Conservation (phyloP, 2,888 invertebrate species). For the Ophion slaviceki region DNA sequence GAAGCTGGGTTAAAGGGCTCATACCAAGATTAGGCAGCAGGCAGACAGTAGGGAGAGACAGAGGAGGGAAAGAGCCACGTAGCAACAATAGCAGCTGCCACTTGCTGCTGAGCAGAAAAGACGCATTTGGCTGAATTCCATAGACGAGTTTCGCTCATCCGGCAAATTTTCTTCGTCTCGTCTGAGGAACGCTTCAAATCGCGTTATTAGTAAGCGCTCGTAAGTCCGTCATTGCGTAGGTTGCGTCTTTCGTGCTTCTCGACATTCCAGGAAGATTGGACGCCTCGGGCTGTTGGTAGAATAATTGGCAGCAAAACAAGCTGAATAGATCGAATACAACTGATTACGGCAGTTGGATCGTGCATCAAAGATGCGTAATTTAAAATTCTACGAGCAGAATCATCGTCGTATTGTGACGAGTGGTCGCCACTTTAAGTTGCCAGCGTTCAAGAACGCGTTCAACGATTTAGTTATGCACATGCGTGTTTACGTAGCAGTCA, state of each 20-base stretch:
- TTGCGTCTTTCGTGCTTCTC: neutral
- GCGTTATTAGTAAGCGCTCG: conserved; percentile 32
- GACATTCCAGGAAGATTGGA: neutral
- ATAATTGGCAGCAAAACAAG: too few relatives aligned
- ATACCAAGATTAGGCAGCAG: conserved; percentile 65
- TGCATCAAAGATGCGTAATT: too few relatives aligned
- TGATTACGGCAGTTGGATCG: too few relatives aligned
- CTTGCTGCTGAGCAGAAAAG: conserved; percentile 29
- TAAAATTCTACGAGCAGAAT: neutral
- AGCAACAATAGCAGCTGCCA: conserved; percentile 36
- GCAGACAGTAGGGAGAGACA: conserved; percentile 30
- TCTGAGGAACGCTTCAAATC: conserved; percentile 24
- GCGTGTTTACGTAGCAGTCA: neutral
- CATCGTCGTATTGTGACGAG: neutral
- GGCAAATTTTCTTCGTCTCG: conserved; percentile 50
- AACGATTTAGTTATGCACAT: conserved; percentile 27
- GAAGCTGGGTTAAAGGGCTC: conserved; percentile 68
- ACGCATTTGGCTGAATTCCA: conserved; percentile 45
- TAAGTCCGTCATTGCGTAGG: neutral
- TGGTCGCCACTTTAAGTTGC: neutral
- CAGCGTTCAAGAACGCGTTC: neutral
- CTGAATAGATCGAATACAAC: too few relatives aligned
- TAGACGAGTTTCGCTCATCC: conserved; percentile 58
- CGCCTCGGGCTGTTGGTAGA: too few relatives aligned
- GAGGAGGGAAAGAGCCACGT: neutral